phyloP scores from a whole-genome alignment of 2,113 vertebrate species.

The Limanda limanda region DNA sequence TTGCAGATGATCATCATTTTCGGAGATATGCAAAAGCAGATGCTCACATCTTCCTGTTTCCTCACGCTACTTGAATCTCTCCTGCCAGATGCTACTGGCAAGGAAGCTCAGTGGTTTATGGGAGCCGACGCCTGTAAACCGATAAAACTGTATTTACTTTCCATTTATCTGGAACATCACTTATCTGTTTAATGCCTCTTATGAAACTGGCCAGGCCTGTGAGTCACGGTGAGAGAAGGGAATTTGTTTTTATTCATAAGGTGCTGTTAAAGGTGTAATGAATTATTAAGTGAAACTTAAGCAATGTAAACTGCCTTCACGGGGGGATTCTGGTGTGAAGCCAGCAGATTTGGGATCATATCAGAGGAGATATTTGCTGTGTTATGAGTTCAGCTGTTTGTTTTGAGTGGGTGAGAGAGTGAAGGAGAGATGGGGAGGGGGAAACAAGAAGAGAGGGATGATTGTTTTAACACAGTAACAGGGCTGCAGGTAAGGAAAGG shows the following conservation, averaged over 20 bases:
- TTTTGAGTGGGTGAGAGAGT: too few species aligned
- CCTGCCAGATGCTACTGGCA: too few species aligned
- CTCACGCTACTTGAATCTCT: too few species aligned
- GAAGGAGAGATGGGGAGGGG: too few species aligned
- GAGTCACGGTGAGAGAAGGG: neutral
- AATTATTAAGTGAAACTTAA: neutral
- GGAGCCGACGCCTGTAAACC: neutral
- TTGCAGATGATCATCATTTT: too few species aligned
- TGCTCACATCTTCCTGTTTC: too few species aligned
- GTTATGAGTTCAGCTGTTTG: neutral
- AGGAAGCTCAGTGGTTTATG: too few species aligned
- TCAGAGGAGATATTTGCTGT: neutral
- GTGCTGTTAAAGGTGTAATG: neutral
- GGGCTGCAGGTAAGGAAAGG: too few species aligned
- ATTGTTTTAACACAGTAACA: too few species aligned
- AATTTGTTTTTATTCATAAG: neutral
- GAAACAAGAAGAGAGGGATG: too few species aligned
- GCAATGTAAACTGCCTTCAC: neutral
- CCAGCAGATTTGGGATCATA: neutral
- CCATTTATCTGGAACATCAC: too few species aligned
- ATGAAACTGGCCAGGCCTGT: neutral
- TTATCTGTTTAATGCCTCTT: neutral
- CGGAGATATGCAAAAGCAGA: too few species aligned
- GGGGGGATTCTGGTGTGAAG: neutral
- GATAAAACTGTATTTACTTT: neutral